Conservation (phyloP, 2,888 invertebrate genomes). For the Tortricodes alternella region DNA sequence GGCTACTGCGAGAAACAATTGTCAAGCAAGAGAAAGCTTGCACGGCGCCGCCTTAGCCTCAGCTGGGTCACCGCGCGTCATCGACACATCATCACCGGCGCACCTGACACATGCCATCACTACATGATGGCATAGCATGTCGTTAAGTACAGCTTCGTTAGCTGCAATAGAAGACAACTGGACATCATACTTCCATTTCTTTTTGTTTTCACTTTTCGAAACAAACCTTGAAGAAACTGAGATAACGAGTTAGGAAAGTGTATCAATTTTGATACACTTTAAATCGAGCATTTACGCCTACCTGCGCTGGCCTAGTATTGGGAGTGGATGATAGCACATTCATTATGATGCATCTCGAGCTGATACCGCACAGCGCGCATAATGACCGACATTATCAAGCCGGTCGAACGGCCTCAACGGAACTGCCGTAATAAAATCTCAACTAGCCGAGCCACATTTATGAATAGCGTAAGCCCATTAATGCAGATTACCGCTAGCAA, state of each 20-base stretch:
- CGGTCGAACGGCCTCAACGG: slow-evolving; percentile 42
- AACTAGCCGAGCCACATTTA: slow-evolving; percentile 14
- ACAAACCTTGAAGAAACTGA: not conserved
- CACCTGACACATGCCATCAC: slow-evolving; percentile 13
- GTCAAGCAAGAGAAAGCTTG: slow-evolving; percentile 26
- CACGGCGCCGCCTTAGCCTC: not conserved
- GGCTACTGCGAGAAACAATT: slow-evolving; percentile 29
- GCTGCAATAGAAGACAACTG: slow-evolving; percentile 5
- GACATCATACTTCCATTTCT: not conserved
- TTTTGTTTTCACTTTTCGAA: slow-evolving; percentile 13
- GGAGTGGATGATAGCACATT: not conserved
- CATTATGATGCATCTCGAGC: slow-evolving; percentile 16
- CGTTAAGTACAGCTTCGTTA: slow-evolving; percentile 5
- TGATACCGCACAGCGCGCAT: slow-evolving; percentile 41
- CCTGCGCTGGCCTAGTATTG: not conserved
- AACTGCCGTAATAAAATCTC: slow-evolving; percentile 29
- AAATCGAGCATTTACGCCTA: not conserved
- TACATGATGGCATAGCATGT: slow-evolving; percentile 1
- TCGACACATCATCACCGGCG: not conserved
- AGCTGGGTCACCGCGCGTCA: slow-evolving; percentile 16
- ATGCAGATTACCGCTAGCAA: slow-evolving; percentile 17
- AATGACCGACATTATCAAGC: slow-evolving; percentile 30
- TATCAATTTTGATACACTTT: slow-evolving; percentile 2
- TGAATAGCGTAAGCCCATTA: slow-evolving; percentile 15
- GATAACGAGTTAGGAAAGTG: slow-evolving; percentile 12